Conservation (phyloP, 2,888 invertebrate species). For the Chymomyza procnemis region DNA sequence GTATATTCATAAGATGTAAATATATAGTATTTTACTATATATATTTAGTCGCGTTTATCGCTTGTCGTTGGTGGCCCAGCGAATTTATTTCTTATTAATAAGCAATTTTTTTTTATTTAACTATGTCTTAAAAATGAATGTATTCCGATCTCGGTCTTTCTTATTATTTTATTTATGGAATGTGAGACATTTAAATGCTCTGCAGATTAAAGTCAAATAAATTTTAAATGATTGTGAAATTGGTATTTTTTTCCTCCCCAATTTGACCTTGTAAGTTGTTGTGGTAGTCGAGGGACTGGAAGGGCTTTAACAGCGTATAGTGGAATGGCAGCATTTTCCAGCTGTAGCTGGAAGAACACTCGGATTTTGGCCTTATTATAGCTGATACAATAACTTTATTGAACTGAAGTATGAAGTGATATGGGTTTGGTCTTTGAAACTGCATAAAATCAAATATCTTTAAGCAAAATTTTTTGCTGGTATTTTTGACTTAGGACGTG, state of each 20-base stretch:
- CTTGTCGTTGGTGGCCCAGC: conserved; percentile 63
- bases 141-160: background rate
- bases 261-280: background rate
- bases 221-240: background rate
- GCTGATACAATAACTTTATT: no score
- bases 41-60: conserved; percentile 66
- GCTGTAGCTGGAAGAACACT: no score
- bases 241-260: background rate
- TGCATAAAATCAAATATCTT: no score
- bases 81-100: conserved; percentile 68
- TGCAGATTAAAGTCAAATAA: background rate
- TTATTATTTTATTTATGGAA: background rate
- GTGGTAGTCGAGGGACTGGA: background rate
- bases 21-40: conserved; percentile 53
- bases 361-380: no score
- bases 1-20: conserved; percentile 70
- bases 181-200: background rate
- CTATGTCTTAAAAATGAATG: background rate
- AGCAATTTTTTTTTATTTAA: conserved; percentile 56
- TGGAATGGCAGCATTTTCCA: no score
- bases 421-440: no score
- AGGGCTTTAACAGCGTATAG: background rate
- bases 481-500: no score
- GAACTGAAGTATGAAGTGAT: no score
- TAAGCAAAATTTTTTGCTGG: no score